Conservation (phyloP, 35 echinoderm and acorn worm species). For the Apostichopus japonicus region DNA sequence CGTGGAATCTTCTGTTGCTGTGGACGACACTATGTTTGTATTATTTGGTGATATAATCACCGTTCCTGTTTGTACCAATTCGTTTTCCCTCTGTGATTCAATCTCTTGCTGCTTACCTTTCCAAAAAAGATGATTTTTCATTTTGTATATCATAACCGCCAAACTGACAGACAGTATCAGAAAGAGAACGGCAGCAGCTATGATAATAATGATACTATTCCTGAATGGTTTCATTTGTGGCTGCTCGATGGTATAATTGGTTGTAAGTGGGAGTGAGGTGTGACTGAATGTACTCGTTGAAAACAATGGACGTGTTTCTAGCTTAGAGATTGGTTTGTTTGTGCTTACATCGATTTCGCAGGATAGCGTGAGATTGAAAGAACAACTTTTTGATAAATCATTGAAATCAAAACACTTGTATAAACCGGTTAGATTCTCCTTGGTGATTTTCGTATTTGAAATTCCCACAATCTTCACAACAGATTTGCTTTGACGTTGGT, state of each 20-base stretch:
- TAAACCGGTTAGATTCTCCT: background rate
- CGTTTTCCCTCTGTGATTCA: background rate
- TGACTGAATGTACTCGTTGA: background rate
- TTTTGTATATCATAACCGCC: background rate
- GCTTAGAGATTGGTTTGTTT: background rate
- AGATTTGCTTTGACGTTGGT: background rate
- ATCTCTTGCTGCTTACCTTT: background rate
- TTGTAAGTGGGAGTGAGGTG: background rate
- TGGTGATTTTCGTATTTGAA: background rate
- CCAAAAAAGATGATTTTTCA: background rate
- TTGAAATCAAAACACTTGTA: background rate
- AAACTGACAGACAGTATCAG: background rate
- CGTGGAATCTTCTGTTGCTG: too few species aligned
- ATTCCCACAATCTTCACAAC: background rate
- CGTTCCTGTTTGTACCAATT: background rate
- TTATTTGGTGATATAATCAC: too few species aligned
- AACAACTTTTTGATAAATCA: background rate
- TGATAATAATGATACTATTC: background rate
- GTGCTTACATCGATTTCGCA: background rate
- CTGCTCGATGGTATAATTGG: background rate
- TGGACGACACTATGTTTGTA: too few species aligned
- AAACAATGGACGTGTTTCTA: background rate
- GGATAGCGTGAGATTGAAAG: background rate
- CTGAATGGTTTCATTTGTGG: background rate
- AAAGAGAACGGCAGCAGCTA: background rate